Conservation (phyloP, 2,888 invertebrate species). For the Trichopoda pennipes region DNA sequence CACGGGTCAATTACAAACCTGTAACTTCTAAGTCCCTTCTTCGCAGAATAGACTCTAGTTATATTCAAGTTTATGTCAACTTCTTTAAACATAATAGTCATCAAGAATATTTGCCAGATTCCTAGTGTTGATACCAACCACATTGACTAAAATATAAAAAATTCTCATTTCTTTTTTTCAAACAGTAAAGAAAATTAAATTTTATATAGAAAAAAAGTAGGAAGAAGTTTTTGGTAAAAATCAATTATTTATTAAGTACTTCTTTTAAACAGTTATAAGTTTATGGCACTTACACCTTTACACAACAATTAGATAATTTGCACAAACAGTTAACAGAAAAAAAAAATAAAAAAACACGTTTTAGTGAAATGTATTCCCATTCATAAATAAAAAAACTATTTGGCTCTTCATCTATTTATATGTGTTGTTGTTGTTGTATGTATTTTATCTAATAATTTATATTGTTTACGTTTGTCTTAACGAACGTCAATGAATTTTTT, state of each 20-base stretch:
- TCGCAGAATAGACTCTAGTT: too few relatives aligned
- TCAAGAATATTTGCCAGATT: too few relatives aligned
- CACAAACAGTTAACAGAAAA: not conserved
- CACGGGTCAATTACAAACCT: too few relatives aligned
- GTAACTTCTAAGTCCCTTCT: too few relatives aligned
- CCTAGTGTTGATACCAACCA: too few relatives aligned
- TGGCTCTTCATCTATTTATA: not conserved
- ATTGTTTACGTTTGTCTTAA: not conserved
- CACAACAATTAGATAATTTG: slow-evolving; percentile 1
- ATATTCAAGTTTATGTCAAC: too few relatives aligned
- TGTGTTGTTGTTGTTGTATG: not conserved
- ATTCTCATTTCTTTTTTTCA: too few relatives aligned
- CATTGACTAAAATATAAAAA: too few relatives aligned
- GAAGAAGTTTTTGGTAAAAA: too few relatives aligned
- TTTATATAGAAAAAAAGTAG: too few relatives aligned
- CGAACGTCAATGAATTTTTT: not conserved
- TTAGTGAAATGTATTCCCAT: slow-evolving; percentile 29
- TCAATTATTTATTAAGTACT: not conserved
- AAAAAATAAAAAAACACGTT: slow-evolving; percentile 12
- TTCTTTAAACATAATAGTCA: too few relatives aligned
- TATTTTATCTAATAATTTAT: not conserved
- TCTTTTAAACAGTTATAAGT: not conserved
- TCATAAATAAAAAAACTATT: slow-evolving; percentile 36
- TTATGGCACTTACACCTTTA: slow-evolving; percentile 1
- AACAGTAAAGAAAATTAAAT: too few relatives aligned